These are phyloP conservation scores for Oriolus oriolus DNA, from an alignment of 2,113 vertebrate species.

Conservation along the genomic window DNA sequence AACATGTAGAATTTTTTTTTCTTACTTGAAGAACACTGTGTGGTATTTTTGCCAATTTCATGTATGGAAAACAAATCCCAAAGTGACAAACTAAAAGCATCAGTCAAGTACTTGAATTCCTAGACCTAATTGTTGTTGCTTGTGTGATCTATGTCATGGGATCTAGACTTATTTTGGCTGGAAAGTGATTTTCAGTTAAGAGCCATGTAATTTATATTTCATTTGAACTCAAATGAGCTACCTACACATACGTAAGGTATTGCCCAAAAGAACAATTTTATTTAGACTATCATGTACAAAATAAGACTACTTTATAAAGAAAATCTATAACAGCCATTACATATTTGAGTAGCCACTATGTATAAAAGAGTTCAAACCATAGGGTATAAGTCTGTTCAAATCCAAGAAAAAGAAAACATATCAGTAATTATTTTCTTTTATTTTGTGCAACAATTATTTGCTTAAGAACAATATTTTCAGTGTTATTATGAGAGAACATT, in stretches of 20 bases:
- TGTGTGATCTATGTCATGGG: neutral
- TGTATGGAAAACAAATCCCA: neutral
- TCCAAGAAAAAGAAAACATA: neutral
- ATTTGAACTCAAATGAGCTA: neutral
- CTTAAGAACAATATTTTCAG: neutral
- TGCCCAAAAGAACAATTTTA: neutral
- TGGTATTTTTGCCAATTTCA: neutral
- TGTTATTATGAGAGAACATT: neutral
- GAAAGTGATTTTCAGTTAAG: neutral
- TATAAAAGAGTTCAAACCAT: neutral
- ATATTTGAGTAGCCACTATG: neutral
- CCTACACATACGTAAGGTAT: neutral
- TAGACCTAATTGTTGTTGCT: fast-evolving
- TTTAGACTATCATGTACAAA: neutral
- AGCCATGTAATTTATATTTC: neutral
- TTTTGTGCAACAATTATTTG: neutral
- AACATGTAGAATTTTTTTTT: neutral
- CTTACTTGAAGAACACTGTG: neutral
- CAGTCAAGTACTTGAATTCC: neutral
- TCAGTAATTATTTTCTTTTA: neutral
- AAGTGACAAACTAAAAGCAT: neutral
- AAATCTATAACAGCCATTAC: neutral
- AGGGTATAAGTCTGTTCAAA: neutral
- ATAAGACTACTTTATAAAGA: neutral
- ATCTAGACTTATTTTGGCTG: neutral